These are phyloP conservation scores for Phania funesta DNA, from an alignment of 2,888 invertebrate genomes.

Conservation along the genomic window DNA sequence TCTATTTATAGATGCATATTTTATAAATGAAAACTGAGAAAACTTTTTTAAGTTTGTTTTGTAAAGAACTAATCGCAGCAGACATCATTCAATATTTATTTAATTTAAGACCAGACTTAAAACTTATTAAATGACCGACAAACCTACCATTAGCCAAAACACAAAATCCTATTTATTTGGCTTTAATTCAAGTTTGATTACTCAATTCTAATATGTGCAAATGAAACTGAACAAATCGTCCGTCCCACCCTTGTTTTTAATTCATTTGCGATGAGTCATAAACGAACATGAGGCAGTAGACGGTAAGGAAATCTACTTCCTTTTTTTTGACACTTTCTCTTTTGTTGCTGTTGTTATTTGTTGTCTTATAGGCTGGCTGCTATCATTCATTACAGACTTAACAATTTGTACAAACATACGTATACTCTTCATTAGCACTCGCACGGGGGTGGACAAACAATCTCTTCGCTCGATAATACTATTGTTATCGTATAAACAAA, in stretches of 20 bases:
- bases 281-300: not conserved
- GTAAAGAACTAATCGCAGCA: too few relatives aligned
- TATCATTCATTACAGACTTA: conserved; percentile 32
- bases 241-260: not conserved
- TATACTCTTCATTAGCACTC: not conserved
- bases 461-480: too few relatives aligned
- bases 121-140: too few relatives aligned
- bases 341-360: not conserved
- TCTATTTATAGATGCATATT: too few relatives aligned
- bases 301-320: conserved; percentile 20
- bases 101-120: too few relatives aligned
- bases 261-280: conserved; percentile 21
- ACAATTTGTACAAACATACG: conserved; percentile 17
- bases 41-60: too few relatives aligned
- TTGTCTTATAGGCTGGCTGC: not conserved
- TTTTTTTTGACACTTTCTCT: conserved; percentile 39
- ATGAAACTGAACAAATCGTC: not conserved
- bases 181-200: not conserved
- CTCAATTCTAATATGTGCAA: not conserved
- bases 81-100: too few relatives aligned
- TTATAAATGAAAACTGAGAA: too few relatives aligned
- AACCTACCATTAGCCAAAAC: too few relatives aligned
- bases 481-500: too few relatives aligned
- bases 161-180: too few relatives aligned
- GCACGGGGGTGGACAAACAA: not conserved